These are phyloP conservation scores for Aphis craccivora DNA, from an alignment of 1,140 invertebrate genomes.

Conservation along the genomic window DNA sequence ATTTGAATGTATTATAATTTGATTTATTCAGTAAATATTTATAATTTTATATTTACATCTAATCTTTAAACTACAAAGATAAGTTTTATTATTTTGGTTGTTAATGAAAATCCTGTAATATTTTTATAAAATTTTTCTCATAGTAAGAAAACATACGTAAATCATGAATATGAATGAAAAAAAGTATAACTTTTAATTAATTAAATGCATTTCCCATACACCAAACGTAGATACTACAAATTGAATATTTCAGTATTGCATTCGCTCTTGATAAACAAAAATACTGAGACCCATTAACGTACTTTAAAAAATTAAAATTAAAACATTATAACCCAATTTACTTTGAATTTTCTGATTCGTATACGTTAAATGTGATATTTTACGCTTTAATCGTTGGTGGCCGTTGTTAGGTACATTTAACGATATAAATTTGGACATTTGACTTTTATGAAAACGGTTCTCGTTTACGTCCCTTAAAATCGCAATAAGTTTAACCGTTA, in stretches of 20 bases:
- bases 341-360: background rate
- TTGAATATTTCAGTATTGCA: background rate
- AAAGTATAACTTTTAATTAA: background rate
- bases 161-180: slow-evolving; percentile 12
- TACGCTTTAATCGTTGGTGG: slow-evolving; percentile 17
- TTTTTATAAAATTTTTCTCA: background rate
- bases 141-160: background rate
- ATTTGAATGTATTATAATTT: background rate
- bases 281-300: background rate
- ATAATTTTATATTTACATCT: background rate
- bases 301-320: background rate
- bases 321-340: background rate
- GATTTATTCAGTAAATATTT: background rate
- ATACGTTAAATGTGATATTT: slow-evolving; percentile 48
- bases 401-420: slow-evolving; percentile 46
- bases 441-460: slow-evolving; percentile 54
- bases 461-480: slow-evolving; percentile 50
- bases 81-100: background rate
- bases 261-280: background rate
- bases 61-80: background rate
- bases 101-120: background rate
- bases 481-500: slow-evolving; percentile 55
- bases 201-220: background rate
- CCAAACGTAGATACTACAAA: background rate
- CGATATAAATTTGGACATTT: slow-evolving; percentile 52